Conservation (phyloP, 2,797 vertebrate genomes). For the Gastrophryne carolinensis region DNA sequence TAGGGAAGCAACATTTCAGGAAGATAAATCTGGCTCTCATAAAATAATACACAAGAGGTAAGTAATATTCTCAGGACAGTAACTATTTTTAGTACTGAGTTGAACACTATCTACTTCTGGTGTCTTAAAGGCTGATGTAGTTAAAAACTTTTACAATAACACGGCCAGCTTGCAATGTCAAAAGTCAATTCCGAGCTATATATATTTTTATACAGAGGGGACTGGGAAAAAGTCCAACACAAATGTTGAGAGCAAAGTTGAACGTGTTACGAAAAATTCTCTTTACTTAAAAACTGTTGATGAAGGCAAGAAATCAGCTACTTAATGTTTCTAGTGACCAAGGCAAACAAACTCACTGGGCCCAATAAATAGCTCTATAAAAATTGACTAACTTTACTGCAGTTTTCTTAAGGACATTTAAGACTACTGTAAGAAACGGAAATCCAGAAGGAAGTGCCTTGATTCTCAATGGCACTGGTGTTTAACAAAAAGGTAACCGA, state of each 20-base stretch:
- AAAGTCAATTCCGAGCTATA: slow-evolving; percentile 38
- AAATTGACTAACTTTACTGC: slow-evolving; percentile 22
- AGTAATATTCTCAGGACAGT: not conserved
- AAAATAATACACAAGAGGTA: not conserved
- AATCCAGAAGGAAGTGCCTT: slow-evolving; percentile 44
- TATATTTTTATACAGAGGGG: slow-evolving; percentile 5
- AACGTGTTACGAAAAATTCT: slow-evolving; percentile 35
- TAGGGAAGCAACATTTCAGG: no score
- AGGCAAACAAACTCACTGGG: slow-evolving; percentile 45
- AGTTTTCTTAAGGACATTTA: slow-evolving; percentile 35
- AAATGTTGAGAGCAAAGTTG: slow-evolving; percentile 40
- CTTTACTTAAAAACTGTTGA: slow-evolving; percentile 40
- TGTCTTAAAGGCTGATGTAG: slow-evolving; percentile 2
- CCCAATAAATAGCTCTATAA: slow-evolving; percentile 44
- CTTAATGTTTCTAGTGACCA: slow-evolving; percentile 44
- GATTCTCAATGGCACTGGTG: slow-evolving; percentile 28
- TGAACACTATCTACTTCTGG: slow-evolving; percentile 23
- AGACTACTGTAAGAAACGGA: slow-evolving; percentile 36
- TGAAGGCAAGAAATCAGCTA: slow-evolving; percentile 48
- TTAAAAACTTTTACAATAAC: slow-evolving; percentile 19
- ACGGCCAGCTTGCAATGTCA: slow-evolving; percentile 25
- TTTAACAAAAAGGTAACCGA: slow-evolving; percentile 35
- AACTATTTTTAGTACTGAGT: not conserved
- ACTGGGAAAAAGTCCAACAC: slow-evolving; percentile 49
- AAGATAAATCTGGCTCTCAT: not conserved